Percentiles rank a stretch among this genome's conserved stretches.
phyloP scores from a whole-genome alignment of 2,888 invertebrate species.

The Choreutis nemorana region DNA sequence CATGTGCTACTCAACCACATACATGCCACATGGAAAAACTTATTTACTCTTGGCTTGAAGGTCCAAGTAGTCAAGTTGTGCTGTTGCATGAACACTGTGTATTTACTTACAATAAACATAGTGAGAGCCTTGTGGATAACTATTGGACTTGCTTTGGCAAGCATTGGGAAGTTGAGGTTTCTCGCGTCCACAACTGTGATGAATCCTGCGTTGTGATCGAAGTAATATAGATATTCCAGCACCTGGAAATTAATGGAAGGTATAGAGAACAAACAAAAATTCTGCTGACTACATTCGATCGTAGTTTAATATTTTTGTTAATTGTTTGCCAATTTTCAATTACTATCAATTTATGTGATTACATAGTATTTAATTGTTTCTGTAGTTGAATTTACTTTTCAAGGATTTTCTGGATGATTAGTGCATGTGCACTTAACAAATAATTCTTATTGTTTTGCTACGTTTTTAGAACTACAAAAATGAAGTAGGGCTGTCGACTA shows the following conservation, averaged over 20 bases:
- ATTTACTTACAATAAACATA: constrained; percentile 13
- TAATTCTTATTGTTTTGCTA: no score
- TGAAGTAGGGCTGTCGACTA: no score
- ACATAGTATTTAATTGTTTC: no score
- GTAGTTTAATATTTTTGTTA: no score
- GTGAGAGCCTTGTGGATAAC: constrained; percentile 10
- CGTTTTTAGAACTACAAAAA: no score
- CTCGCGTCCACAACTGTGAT: constrained; percentile 15
- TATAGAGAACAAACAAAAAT: no score
- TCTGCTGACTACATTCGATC: no score
- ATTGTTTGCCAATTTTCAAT: no score
- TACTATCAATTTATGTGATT: no score
- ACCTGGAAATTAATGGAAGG: constrained; percentile 2
- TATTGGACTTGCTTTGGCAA: constrained; percentile 15
- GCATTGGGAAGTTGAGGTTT: constrained; percentile 12
- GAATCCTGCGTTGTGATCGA: constrained; percentile 20
- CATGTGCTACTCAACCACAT: constrained; percentile 3
- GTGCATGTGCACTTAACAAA: no score
- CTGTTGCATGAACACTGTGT: constrained; percentile 22
- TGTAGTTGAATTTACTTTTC: no score
- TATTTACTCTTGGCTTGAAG: constrained; percentile 20
- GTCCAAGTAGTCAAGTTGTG: constrained; percentile 23
- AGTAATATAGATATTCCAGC: constrained; percentile 5
- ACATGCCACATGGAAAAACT: constrained; percentile 13
- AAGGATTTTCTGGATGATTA: no score